These are phyloP conservation scores for Macrosiphum euphorbiae DNA, from an alignment of 2,888 invertebrate species.

Conservation along the genomic window DNA sequence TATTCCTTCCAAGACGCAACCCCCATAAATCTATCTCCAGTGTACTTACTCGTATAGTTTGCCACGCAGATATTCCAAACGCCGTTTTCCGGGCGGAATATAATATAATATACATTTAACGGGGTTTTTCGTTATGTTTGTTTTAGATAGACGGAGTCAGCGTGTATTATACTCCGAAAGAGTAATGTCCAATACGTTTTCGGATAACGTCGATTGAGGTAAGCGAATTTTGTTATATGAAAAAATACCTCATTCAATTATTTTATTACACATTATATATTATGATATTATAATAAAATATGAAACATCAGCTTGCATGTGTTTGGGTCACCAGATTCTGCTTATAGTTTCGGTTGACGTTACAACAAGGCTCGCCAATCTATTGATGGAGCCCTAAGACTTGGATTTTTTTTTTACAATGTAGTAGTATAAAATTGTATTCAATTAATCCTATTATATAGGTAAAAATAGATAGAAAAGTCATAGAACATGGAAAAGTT, in stretches of 20 bases:
- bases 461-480: background rate
- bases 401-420: background rate
- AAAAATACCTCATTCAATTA: background rate
- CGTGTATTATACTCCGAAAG: background rate
- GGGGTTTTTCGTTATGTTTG: background rate
- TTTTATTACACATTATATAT: background rate
- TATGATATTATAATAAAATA: background rate
- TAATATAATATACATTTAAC: background rate
- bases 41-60: background rate
- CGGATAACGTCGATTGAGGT: conserved; percentile 30
- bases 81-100: background rate
- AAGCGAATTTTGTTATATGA: background rate
- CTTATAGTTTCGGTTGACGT: background rate
- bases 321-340: background rate
- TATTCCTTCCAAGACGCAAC: background rate
- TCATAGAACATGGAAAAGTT: background rate
- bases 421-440: background rate
- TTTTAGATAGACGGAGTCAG: background rate
- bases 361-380: background rate
- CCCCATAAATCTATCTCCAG: background rate
- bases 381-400: background rate
- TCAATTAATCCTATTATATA: background rate
- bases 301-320: background rate
- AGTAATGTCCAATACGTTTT: conserved; percentile 34
- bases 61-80: background rate